These are phyloP conservation scores for Microctenopoma steveboyesi DNA, from an alignment of 2,797 vertebrate species.

Conservation along the genomic window DNA sequence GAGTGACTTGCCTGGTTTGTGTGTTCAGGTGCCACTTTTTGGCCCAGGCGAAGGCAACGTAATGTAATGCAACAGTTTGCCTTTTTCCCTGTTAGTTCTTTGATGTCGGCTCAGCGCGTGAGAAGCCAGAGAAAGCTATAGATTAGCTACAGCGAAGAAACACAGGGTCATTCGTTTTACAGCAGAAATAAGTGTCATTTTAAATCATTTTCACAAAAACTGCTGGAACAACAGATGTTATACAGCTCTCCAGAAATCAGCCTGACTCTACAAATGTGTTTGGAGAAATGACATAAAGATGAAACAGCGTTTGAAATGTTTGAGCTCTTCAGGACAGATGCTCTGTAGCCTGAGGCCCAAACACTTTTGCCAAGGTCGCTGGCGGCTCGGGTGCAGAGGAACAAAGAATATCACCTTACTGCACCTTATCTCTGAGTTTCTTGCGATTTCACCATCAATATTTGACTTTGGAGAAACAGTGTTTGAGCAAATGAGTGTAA, in stretches of 20 bases:
- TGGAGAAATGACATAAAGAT: not conserved
- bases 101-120: no score
- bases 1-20: no score
- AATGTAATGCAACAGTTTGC: no score
- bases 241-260: not conserved
- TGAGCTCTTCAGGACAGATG: not conserved
- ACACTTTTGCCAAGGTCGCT: not conserved
- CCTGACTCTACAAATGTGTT: not conserved
- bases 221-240: not conserved
- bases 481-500: not conserved
- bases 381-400: not conserved
- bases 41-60: no score
- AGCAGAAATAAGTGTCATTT: not conserved
- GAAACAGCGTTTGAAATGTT: conserved; percentile 13
- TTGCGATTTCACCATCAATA: not conserved
- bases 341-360: conserved; percentile 12
- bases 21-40: no score
- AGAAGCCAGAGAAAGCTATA: no score
- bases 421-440: not conserved
- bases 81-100: no score
- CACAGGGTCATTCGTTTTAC: no score
- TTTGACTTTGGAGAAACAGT: not conserved
- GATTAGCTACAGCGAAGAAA: no score
- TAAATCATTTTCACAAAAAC: not conserved
- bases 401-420: conserved; percentile 4